Base-by-base conservation (phyloP, 2,113 vertebrate genomes). In the Reinhardtius hippoglossoides region DNA sequence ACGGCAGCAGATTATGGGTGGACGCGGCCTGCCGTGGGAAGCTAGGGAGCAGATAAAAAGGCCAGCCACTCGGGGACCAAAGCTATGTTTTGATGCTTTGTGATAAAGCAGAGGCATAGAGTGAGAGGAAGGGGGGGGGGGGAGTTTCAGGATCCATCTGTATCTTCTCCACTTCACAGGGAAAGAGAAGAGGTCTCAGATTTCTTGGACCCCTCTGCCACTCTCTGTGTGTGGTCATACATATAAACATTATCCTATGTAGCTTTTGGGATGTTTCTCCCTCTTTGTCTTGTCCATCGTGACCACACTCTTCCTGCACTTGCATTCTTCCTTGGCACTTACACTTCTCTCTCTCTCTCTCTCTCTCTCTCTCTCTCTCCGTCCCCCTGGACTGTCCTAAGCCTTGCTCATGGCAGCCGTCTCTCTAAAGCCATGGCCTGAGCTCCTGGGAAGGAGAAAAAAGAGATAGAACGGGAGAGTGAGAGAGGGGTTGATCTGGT, bases 1-100 rank as follows among this genome's bases (percentile, higher is more conserved):
- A 91, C 87, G 3, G 89, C 83, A 88, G 90, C 83, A 92, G 90
- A 91, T 91, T 92, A 90, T 91, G 89, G 90, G 89, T 88, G 82
- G 85, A 92, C 88, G 90, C 85, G 70, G 86, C 84, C 88, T 80
- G 78, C 90, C 87, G 89, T 91, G 88, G 89, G 92, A 93, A 92
- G 88, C 90, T 48, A 46, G 84, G 87, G 88, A 88, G 86, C 89
- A 91, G 89, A 91, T 91, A 90, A 91, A 91, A 91, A 88, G 89
- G 83, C 85, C 74, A 88, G 82, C 60, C 69, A 78, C 91, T 87
- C 0, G 50, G 91, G 91, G 90, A 91, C 82, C 77, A 58, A 67
- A 86, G 88, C 90, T 80, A 75, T 88, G 88, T 92, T 92, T 92
- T 92, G 88, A 92, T 92, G 90, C 84, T 81, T 81, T 91, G 86